A percentile compares a stretch with the other conserved stretches of the same genome.
These are phyloP conservation scores for Equus przewalskii DNA, from an alignment of 2,113 vertebrate genomes.

Conservation along the genomic window DNA sequence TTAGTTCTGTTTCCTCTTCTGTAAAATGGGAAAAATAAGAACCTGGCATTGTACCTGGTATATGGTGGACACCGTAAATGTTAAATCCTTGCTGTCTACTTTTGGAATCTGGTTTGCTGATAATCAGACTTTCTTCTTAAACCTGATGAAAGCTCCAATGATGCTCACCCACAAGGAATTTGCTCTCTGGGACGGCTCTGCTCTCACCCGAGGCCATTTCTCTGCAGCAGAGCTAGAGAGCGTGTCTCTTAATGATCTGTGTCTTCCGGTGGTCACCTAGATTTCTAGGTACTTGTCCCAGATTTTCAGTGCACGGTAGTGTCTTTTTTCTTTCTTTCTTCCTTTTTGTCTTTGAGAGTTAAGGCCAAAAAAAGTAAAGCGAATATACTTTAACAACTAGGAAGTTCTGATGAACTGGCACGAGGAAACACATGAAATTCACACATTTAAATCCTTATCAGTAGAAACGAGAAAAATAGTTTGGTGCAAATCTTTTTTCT, in stretches of 20 bases:
- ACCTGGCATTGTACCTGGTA: background rate
- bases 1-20: background rate
- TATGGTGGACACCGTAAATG: background rate
- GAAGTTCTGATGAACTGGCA: background rate
- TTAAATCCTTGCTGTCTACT: background rate
- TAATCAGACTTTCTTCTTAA: background rate
- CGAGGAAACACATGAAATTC: background rate
- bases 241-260: background rate
- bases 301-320: constrained; percentile 16
- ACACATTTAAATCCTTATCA: background rate
- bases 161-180: background rate
- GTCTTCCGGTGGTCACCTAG: background rate
- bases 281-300: constrained; percentile 57
- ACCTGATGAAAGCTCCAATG: background rate
- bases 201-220: background rate
- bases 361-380: background rate
- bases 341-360: background rate
- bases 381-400: background rate
- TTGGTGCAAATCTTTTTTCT: constrained; percentile 22
- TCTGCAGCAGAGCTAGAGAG: background rate
- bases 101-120: background rate
- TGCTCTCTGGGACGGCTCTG: background rate
- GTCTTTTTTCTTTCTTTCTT: background rate
- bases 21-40: background rate
- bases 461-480: background rate